Evolutionary conservation across 1,140 invertebrate species (phyloP), one percentile per base, ranked within the genome.

Genomic region (Phortica variegata): DNA sequence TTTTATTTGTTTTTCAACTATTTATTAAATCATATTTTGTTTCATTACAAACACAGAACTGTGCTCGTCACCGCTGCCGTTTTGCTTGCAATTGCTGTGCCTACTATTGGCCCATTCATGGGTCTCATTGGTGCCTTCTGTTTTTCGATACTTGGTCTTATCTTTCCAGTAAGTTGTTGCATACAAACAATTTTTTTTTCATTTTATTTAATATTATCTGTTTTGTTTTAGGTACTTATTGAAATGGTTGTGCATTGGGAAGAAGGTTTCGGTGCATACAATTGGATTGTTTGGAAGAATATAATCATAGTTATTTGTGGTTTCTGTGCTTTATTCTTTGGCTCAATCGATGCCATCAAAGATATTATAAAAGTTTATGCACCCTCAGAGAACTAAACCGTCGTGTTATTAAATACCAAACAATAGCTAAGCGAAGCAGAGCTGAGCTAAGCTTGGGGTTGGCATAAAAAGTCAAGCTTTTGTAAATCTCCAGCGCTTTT

Each of bases 121-220:
- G 87, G 90, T 12, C 80, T 97, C 17, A 93, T 98, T 55, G 96
- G 96, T 47, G 93, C 96, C 7, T 87, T 97, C 62, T 93, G 91
- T 61, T 95, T 95, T 69, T 94, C 92, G 13, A 86, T 95, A 54
- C 82, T 98, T 9, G 94, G 95, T 16, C 82, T 98, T 3, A 86
- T 98, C 15, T 85, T 94, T 49, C 96, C 96, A 6, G 89, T 76
- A 57, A 73, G 61, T 65, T 18, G 7, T 23, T 23, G 36, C 7
- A 12, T 9, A 13, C 2, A 16, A 42, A 31, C n/a, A 36, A 37
- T 47, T 20, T n/a, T 16, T 12, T 6, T 18, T n/a, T 3, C 2
- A 3, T 31, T 2, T 9, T 19, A 12, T 2, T 31, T 15, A 9
- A 7, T 13, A 40, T 16, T 33, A 1, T n/a, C n/a, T n/a, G n/a